Percentiles rank a stretch among this genome's conserved stretches.
These are phyloP conservation scores for Heliconius aoede DNA, from an alignment of 2,888 invertebrate species.

Conservation along the genomic window DNA sequence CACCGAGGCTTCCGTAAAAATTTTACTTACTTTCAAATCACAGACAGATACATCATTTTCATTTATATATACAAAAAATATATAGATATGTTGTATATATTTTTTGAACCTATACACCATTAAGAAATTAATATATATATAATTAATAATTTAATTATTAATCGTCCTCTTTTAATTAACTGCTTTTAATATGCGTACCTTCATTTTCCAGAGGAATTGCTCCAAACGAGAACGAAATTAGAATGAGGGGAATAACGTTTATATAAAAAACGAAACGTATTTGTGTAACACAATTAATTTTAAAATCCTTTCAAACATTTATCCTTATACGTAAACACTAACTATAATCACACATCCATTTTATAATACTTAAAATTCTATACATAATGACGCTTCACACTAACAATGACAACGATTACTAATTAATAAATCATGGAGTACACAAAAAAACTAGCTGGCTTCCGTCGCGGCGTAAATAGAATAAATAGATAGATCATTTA, in stretches of 20 bases:
- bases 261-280: neutral
- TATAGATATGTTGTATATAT: too few relatives aligned
- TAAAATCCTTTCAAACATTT: conserved; percentile 17
- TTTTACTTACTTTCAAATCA: too few relatives aligned
- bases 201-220: conserved; percentile 36
- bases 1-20: too few relatives aligned
- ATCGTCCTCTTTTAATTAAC: neutral
- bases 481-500: conserved; percentile 27
- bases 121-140: neutral
- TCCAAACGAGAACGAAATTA: conserved; percentile 33
- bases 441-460: conserved; percentile 38
- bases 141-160: neutral
- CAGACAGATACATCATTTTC: too few relatives aligned
- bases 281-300: conserved; percentile 5
- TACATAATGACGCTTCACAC: neutral
- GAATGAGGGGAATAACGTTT: conserved; percentile 35
- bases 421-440: conserved; percentile 19
- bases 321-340: conserved; percentile 26
- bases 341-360: neutral
- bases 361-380: conserved; percentile 11
- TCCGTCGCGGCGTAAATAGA: conserved; percentile 24
- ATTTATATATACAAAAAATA: too few relatives aligned
- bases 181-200: conserved; percentile 28
- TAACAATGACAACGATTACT: conserved; percentile 14
- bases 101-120: too few relatives aligned